Conservation (phyloP, 2,797 vertebrate species). For the Oryzias sinensis region DNA sequence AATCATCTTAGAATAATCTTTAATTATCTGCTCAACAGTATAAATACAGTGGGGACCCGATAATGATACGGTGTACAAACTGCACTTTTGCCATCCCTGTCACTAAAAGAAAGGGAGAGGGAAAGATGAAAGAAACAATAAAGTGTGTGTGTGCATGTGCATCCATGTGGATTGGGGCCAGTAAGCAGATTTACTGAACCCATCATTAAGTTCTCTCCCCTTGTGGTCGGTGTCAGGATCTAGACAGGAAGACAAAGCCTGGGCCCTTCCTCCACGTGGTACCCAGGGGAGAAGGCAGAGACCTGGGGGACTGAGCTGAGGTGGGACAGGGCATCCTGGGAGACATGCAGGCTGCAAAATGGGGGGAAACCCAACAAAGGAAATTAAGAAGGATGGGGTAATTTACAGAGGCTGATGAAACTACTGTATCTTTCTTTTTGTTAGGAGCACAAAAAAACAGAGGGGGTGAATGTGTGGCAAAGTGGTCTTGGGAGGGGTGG, state of each 20-base stretch:
- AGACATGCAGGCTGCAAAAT: conserved; percentile 48
- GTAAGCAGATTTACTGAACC: conserved; percentile 64
- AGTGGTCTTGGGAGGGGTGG: conserved; percentile 59
- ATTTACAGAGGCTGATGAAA: conserved; percentile 42
- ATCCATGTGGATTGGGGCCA: conserved; percentile 36
- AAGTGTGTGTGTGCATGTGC: conserved; percentile 3
- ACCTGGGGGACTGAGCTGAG: conserved; percentile 43
- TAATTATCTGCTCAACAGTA: conserved; percentile 51
- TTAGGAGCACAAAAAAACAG: conserved; percentile 25
- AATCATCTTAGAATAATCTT: conserved; percentile 63
- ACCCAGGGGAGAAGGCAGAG: conserved; percentile 66
- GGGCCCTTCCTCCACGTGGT: conserved; percentile 60
- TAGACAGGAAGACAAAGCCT: conserved; percentile 67
- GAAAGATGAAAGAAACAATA: conserved; percentile 26
- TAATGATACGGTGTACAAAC: conserved; percentile 68
- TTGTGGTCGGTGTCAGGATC: conserved; percentile 65
- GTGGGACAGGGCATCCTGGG: conserved; percentile 41
- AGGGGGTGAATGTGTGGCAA: conserved; percentile 57
- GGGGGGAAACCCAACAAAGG: conserved; percentile 4
- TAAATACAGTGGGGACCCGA: conserved; percentile 56
- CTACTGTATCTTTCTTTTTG: conserved; percentile 51
- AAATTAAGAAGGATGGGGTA: conserved; percentile 16
- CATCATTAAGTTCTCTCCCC: conserved; percentile 73
- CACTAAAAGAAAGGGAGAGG: conserved; percentile 33
- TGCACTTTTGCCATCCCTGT: conserved; percentile 59